Conservation (phyloP, 2,888 invertebrate species). For the Hirudinaria manillensis region DNA sequence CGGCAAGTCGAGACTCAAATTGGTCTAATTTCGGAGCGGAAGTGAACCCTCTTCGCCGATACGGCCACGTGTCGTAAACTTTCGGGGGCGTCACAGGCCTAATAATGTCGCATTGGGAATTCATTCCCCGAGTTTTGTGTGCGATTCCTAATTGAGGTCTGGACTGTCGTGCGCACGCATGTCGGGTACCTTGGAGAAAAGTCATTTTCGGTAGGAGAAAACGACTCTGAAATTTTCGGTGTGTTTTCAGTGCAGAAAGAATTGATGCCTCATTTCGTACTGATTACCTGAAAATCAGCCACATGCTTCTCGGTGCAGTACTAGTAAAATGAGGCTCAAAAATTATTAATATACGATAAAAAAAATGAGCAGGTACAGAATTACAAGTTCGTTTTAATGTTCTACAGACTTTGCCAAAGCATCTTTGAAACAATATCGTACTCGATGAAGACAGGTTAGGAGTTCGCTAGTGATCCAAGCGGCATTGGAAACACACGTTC, state of each 20-base stretch:
- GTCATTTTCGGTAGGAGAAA: no score
- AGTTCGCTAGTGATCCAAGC: no score
- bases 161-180: no score
- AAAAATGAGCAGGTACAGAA: no score
- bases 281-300: conserved; percentile 11
- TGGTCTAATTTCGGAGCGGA: not conserved
- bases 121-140: not conserved
- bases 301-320: not conserved
- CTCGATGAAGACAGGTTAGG: no score
- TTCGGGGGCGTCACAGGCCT: not conserved
- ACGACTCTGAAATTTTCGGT: not conserved
- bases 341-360: conserved; percentile 1
- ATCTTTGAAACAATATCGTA: no score
- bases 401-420: no score
- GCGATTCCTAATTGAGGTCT: not conserved
- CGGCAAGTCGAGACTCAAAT: not conserved
- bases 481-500: no score
- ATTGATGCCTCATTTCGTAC: conserved; percentile 10
- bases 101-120: conserved; percentile 3
- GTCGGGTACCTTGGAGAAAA: no score
- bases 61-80: not conserved
- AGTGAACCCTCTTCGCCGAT: not conserved
- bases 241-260: not conserved
- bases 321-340: conserved; percentile 5
- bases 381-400: no score